Evolutionary conservation across 1,140 invertebrate species (phyloP).

Genomic region (Dinoponera quadriceps): DNA sequence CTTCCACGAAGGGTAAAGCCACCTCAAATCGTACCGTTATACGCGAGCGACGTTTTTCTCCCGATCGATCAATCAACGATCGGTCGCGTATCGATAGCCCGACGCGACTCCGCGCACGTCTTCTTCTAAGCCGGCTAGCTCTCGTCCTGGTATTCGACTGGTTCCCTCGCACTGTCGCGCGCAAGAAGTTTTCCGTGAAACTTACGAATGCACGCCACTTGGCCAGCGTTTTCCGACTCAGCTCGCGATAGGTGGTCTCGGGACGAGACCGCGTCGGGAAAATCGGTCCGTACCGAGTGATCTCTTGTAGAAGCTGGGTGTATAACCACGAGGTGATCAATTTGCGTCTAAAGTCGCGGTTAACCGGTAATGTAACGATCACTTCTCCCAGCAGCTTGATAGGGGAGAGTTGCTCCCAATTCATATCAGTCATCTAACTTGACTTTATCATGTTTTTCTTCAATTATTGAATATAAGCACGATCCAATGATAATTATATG

Average conservation of each 20-base stretch:
- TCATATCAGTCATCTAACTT: no score
- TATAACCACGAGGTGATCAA: no score
- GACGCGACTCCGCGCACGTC: constrained; percentile 10
- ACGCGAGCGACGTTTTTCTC: constrained; percentile 78
- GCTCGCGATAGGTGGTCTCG: neutral
- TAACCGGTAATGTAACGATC: no score
- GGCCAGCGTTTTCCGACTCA: neutral
- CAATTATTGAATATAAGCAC: no score
- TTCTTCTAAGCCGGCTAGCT: constrained; percentile 57
- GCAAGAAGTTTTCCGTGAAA: constrained; percentile 54
- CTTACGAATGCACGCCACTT: constrained; percentile 21
- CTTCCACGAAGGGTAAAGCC: constrained; percentile 83
- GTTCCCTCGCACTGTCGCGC: constrained; percentile 15
- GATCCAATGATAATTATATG: no score
- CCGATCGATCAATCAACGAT: constrained; percentile 69
- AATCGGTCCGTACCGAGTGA: no score
- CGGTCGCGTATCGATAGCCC: constrained; percentile 26
- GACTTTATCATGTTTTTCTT: no score
- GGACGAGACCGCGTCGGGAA: no score
- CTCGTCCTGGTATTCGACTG: constrained; percentile 63
- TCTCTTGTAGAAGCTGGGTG: no score
- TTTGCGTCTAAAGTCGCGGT: no score
- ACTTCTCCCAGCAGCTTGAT: no score
- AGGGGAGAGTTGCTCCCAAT: no score
- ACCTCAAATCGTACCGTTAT: constrained; percentile 83